Evolutionary conservation across 2,888 invertebrate species (phyloP).

Genomic region (Eucriotettix oculatus): DNA sequence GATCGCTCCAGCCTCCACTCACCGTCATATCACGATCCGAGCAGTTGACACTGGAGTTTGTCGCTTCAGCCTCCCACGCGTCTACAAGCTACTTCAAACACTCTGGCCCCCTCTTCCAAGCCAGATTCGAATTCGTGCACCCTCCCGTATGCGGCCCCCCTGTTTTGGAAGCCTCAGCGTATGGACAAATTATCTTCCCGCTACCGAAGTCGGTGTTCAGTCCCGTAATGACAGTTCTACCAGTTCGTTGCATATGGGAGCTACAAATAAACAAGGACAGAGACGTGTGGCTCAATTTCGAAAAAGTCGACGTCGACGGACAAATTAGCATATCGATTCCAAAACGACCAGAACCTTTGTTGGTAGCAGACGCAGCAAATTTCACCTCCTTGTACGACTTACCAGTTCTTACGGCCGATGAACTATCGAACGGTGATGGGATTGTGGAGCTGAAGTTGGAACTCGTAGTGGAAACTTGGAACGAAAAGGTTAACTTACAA

Average conservation of each 20-base stretch:
- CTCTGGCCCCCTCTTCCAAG: constrained; percentile 66
- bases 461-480: too few relatives aligned
- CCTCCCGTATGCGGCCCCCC: constrained; percentile 78
- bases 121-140: constrained; percentile 76
- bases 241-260: constrained; percentile 59
- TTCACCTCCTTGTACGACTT: too few relatives aligned
- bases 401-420: too few relatives aligned
- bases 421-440: too few relatives aligned
- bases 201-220: constrained; percentile 57
- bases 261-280: constrained; percentile 64
- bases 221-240: constrained; percentile 27
- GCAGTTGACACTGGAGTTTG: constrained; percentile 61
- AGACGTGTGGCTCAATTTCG: constrained; percentile 45
- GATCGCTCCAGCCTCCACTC: constrained; percentile 45
- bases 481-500: too few relatives aligned
- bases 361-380: too few relatives aligned
- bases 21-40: constrained; percentile 61
- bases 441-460: too few relatives aligned
- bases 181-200: constrained; percentile 77
- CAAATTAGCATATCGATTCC: too few relatives aligned
- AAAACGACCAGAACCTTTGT: too few relatives aligned
- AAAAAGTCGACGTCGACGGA: too few relatives aligned
- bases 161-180: constrained; percentile 57
- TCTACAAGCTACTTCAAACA: constrained; percentile 80
- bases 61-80: constrained; percentile 71